Evolutionary conservation across 2,113 vertebrate species (phyloP).

Genomic region (Tinamus guttatus): DNA sequence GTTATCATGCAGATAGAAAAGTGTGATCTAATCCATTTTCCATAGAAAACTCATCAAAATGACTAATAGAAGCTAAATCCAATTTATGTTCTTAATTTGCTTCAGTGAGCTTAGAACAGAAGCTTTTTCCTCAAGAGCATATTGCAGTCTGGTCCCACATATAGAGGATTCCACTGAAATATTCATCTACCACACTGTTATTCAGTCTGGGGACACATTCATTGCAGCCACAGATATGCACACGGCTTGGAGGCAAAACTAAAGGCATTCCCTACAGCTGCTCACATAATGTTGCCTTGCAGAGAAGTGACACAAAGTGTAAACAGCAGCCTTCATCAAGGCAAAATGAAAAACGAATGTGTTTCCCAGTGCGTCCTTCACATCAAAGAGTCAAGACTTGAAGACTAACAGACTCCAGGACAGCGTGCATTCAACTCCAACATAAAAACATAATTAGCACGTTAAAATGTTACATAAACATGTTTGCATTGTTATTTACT

Average conservation of each 20-base stretch:
- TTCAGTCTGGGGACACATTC: not conserved
- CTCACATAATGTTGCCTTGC: not conserved
- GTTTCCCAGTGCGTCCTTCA: not conserved
- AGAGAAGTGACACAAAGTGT: not conserved
- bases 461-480: conserved; percentile 62
- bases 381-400: conserved; percentile 50
- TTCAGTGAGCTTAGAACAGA: not conserved
- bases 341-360: conserved; percentile 5
- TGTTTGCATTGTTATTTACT: conserved; percentile 69
- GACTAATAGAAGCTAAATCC: rapidly evolving
- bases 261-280: not conserved
- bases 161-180: rapidly evolving
- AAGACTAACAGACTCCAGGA: conserved; percentile 43
- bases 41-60: not conserved
- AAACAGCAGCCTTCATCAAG: not conserved
- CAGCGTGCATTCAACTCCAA: not conserved
- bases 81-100: rapidly evolving
- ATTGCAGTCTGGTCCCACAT: not conserved
- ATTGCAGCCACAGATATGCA: not conserved
- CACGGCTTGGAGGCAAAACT: rapidly evolving
- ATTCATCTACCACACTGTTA: rapidly evolving
- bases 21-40: rapidly evolving
- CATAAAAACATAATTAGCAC: conserved; percentile 49
- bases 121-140: not conserved
- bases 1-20: not conserved